These are phyloP conservation scores for Diadema setosum DNA, from an alignment of 35 echinoderm and acorn worm genomes.

Conservation along the genomic window DNA sequence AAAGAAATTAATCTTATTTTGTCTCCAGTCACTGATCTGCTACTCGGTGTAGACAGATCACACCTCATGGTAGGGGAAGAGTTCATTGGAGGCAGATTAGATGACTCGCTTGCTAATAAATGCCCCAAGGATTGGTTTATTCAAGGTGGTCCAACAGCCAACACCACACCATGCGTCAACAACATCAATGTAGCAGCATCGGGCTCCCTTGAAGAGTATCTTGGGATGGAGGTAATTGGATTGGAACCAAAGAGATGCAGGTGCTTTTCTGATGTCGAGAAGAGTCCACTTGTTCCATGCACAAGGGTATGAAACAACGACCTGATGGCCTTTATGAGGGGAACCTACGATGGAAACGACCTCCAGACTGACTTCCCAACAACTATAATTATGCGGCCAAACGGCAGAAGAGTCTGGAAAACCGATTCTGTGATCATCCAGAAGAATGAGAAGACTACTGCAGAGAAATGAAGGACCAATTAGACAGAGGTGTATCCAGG, in stretches of 20 bases:
- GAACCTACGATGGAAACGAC: background rate
- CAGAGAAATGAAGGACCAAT: background rate
- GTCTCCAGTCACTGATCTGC: too few species aligned
- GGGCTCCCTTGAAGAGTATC: background rate
- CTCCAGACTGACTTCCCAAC: background rate
- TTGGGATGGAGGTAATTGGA: background rate
- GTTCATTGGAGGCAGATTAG: too few species aligned
- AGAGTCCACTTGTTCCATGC: background rate
- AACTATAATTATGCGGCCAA: slow-evolving; percentile 18
- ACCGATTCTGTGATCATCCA: background rate
- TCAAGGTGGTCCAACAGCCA: background rate
- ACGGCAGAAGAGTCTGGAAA: slow-evolving; percentile 1
- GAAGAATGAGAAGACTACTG: too few species aligned
- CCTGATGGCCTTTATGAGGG: background rate
- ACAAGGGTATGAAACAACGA: background rate
- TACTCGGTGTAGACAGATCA: slow-evolving; percentile 18
- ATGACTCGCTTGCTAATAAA: too few species aligned
- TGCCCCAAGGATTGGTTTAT: slow-evolving; percentile 8
- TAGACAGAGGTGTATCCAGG: background rate
- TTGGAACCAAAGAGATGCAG: background rate
- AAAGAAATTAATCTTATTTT: too few species aligned
- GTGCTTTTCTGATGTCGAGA: background rate
- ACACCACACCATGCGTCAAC: background rate
- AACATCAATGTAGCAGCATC: background rate
- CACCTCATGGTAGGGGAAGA: slow-evolving; percentile 14